Base-by-base conservation (phyloP, 2,113 vertebrate species). In the Vulpes vulpes region DNA sequence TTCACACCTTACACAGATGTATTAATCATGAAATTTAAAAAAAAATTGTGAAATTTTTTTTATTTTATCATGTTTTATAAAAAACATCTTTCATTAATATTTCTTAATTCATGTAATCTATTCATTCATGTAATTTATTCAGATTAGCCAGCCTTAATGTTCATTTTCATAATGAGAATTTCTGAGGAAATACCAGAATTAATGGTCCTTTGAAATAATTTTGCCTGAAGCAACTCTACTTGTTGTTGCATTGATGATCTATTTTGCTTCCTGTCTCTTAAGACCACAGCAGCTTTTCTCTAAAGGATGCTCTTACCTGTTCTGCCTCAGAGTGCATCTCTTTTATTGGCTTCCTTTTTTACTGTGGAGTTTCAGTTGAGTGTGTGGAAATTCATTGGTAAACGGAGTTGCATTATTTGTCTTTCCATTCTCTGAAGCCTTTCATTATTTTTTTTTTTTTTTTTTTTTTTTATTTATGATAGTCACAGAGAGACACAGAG, bases 111-210 rank as follows among this genome's bases (percentile, higher is more conserved):
- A 60, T 55, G 89, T 92, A 87, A 73, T 74, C 81, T 95, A 74
- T 80, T 96, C 51, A 80, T 81, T 96, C 12, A 60, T 55, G 89
- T 92, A 87, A 73, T 74, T 85, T 95, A 74, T 80, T 96, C 51
- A 80, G 22, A 91, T 74, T 74, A 90, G 23, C 38, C 27, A 62
- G 69, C n/a, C 89, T 95, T 94, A 74, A 25, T 88, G 87, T 90
- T 86, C 60, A 76, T 92, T 97, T 96, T 97, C 89, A 93, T 82
- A 84, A 51, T 97, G 43, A 43, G 43, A 43, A 43, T 32, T 83
- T 22, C 59, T 83, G 35, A 87, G 27, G 27, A 91, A 91, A 35
- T 93, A 81, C 27, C 23, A 64, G 55, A 86, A n/a, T 95, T 95
- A 53, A 71, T 92, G 2, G 78, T 84, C 62, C 25, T 95, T 91